Conservation (phyloP, 2,113 vertebrate species). For the Physeter macrocephalus region DNA sequence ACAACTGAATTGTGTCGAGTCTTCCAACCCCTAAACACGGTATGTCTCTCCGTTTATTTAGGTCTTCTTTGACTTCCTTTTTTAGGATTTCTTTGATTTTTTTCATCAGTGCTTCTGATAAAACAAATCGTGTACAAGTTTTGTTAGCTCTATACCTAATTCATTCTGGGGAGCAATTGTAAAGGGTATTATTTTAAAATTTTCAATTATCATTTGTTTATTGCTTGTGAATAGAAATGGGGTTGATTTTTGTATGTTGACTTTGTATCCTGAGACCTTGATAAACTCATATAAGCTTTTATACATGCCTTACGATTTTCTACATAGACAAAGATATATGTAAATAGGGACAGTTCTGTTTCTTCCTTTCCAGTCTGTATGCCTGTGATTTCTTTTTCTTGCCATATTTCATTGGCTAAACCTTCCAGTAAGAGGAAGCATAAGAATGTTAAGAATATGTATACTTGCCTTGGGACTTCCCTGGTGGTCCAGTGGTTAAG, state of each 20-base stretch:
- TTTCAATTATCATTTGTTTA: not conserved
- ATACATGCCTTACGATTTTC: not conserved
- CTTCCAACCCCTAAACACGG: fast-evolving
- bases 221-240: not conserved
- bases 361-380: not conserved
- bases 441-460: not conserved
- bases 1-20: not conserved
- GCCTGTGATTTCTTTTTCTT: not conserved
- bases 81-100: not conserved
- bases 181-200: not conserved
- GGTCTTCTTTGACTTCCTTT: not conserved
- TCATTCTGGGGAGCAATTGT: not conserved
- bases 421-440: not conserved
- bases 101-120: not conserved
- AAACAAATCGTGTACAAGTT: not conserved
- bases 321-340: not conserved
- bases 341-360: not conserved
- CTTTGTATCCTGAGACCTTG: not conserved
- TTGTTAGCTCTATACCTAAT: not conserved
- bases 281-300: not conserved
- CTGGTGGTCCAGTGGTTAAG: no score
- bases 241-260: not conserved
- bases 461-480: not conserved
- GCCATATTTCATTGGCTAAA: not conserved
- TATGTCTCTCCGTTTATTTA: not conserved